Evolutionary conservation across 37 sponge, comb jelly and placozoan genomes (phyloP), one percentile per base, ranked within the genome.

Genomic region (Theonella swinhoei): DNA sequence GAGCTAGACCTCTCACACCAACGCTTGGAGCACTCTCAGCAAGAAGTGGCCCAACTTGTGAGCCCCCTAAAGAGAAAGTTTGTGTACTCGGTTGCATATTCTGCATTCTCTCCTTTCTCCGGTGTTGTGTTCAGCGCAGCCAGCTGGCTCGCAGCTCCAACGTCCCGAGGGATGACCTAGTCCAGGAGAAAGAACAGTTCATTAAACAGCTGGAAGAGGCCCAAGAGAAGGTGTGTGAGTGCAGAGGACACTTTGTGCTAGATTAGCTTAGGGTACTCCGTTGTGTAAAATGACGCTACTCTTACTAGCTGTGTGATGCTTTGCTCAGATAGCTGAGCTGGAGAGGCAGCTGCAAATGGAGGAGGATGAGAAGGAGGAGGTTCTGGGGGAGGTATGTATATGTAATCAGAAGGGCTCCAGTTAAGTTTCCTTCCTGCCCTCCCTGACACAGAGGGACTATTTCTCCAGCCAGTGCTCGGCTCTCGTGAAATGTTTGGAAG

Each of bases 311-410:
- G 4, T 35, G 68, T 75, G 29, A 58, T 64, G 14, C 24, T 69
- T 14, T 63, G 43, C 8, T 72, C 62, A 64, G 43, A 75, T 80
- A 23, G 28, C 70, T 35, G 37, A 65, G 23, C 70, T 84, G 23
- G 80, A 80, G 81, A 29, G 81, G 34, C 85, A 78, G 33, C 69
- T 90, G 17, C 80, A 85, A 59, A 36, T 70, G 37, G 5, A 79
- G 43, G 85, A 85, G 39, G 90, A 90, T 74, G 90, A 90, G 36
- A 90, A 90, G 59, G 90, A 80, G 28, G 90, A 90, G 61, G 29
- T 84, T 0, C 22, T 54, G 9, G 28, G 59, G 25, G 81, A 90
- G 76, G 22, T n/a, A 39, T 19, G 23, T 17, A 9, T 26, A 14
- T 31, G 14, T 26, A 26, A 68, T 11, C n/a, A n/a, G n/a, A n/a